Percentiles rank a stretch among this genome's conserved stretches.
These are phyloP conservation scores for Hofmannophila pseudospretella DNA, from an alignment of 2,888 invertebrate species.

Conservation along the genomic window DNA sequence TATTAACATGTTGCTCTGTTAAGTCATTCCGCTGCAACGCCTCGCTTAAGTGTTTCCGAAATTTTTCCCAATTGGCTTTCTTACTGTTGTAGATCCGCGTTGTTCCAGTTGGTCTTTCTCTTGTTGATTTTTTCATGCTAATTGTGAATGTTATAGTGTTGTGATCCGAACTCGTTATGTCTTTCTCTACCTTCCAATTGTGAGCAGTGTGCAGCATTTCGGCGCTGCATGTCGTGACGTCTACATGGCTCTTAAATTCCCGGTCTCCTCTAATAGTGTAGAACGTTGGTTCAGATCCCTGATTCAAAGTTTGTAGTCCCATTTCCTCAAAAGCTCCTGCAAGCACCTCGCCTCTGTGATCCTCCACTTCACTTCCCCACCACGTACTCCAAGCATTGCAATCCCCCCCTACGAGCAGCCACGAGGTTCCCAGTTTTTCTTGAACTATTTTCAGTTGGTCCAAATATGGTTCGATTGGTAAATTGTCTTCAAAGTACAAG, in stretches of 20 bases:
- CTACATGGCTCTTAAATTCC: slow-evolving; percentile 12
- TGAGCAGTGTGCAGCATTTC: slow-evolving; percentile 2
- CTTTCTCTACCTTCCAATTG: slow-evolving; percentile 9
- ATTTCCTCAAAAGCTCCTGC: slow-evolving; percentile 7
- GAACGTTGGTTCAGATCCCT: slow-evolving; percentile 9
- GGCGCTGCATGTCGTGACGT: slow-evolving; percentile 10
- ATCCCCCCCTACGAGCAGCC: slow-evolving; percentile 18
- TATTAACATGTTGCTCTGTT: slow-evolving; percentile 1
- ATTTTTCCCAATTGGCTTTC: slow-evolving; percentile 8
- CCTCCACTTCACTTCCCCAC: slow-evolving; percentile 16
- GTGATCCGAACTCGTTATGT: slow-evolving; percentile 10
- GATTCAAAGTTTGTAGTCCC: slow-evolving; percentile 9
- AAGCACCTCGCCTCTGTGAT: slow-evolving; percentile 13
- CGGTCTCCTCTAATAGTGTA: slow-evolving; percentile 10
- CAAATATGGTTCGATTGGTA: slow-evolving; percentile 8
- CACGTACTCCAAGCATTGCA: slow-evolving; percentile 17
- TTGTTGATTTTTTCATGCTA: background rate
- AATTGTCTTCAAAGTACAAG: slow-evolving; percentile 6
- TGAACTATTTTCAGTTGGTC: background rate
- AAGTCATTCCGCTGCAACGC: background rate
- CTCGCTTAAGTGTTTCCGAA: slow-evolving; percentile 4
- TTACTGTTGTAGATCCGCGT: slow-evolving; percentile 8
- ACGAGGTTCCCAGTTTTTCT: slow-evolving; percentile 1
- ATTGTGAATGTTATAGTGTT: slow-evolving; percentile 4
- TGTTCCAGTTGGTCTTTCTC: slow-evolving; percentile 1